A percentile compares a stretch with the other conserved stretches of the same genome.
phyloP scores from a whole-genome alignment of 2,888 invertebrate species.

The Cryptus armator region DNA sequence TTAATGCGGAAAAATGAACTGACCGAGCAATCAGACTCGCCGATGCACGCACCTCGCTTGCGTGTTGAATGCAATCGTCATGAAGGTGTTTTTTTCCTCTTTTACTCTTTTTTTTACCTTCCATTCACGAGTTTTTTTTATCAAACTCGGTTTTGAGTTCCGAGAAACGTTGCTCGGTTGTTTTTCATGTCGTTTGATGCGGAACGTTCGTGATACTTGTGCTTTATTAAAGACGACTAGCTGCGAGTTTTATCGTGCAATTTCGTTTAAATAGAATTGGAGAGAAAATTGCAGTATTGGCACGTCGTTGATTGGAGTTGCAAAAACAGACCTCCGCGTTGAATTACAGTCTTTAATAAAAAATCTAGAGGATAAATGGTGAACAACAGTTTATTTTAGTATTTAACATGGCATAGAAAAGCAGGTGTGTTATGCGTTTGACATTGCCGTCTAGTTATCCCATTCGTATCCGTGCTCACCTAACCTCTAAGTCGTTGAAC shows the following conservation, averaged over 20 bases:
- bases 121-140: conserved; percentile 61
- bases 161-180: background rate
- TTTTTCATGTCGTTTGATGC: conserved; percentile 28
- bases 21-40: conserved; percentile 71
- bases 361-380: no score
- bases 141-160: conserved; percentile 38
- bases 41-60: conserved; percentile 67
- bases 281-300: no score
- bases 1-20: conserved; percentile 54
- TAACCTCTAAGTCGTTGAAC: no score
- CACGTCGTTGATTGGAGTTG: no score
- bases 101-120: conserved; percentile 42
- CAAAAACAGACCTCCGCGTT: no score
- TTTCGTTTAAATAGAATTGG: background rate
- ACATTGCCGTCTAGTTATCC: no score
- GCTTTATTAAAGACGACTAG: background rate
- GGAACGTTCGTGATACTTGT: conserved; percentile 2
- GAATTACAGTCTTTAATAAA: no score
- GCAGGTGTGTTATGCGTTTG: no score
- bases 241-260: background rate
- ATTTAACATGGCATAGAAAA: no score
- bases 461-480: no score
- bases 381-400: no score
- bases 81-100: conserved; percentile 65
- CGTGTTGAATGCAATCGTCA: conserved; percentile 74